Evolutionary conservation across 2,113 vertebrate genomes (phyloP).

Genomic region (Platichthys flesus): DNA sequence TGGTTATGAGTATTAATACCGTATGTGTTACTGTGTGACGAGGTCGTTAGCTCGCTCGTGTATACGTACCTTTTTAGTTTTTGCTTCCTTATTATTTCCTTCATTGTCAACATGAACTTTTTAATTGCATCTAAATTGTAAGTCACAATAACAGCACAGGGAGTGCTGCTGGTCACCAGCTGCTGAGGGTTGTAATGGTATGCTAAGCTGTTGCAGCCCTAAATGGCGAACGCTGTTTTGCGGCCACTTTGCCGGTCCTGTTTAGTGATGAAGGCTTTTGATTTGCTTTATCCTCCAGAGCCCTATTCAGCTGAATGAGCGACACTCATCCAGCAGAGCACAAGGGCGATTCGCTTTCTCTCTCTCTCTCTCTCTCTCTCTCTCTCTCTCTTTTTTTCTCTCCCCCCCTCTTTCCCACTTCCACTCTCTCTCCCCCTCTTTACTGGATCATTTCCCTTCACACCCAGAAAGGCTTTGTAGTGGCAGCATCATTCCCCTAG

Average conservation of each 20-base stretch:
- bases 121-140: conserved; percentile 41
- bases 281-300: conserved; percentile 80
- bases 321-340: conserved; percentile 77
- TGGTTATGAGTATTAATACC: conserved; percentile 3
- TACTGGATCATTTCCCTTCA: conserved; percentile 81
- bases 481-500: conserved; percentile 82
- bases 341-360: conserved; percentile 73
- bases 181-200: conserved; percentile 37
- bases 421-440: conserved; percentile 60
- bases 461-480: conserved; percentile 79
- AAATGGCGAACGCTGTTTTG: conserved; percentile 73
- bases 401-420: conserved; percentile 21
- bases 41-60: conserved; percentile 1
- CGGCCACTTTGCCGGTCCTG: conserved; percentile 71
- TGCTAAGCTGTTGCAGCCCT: conserved; percentile 39
- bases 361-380: not conserved
- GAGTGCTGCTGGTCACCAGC: not conserved
- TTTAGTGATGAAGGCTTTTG: conserved; percentile 80
- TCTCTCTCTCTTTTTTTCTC: no score
- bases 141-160: conserved; percentile 1
- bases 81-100: conserved; percentile 11
- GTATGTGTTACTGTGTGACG: conserved; percentile 5
- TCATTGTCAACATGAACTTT: conserved; percentile 26
- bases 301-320: conserved; percentile 79
- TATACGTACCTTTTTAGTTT: not conserved